phyloP scores from a whole-genome alignment of 2,888 invertebrate species.

The Nebria salina region DNA sequence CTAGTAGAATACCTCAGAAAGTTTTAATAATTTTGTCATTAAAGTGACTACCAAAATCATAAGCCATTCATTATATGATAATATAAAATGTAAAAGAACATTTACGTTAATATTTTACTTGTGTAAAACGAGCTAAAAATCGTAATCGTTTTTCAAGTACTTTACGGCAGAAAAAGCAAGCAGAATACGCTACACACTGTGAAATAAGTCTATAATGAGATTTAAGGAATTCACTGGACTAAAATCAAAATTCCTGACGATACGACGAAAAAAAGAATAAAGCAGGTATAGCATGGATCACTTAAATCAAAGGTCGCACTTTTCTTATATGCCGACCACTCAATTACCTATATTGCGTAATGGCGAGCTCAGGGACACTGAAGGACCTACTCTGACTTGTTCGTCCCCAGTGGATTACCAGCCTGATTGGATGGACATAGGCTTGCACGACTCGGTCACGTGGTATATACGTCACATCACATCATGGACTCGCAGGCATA shows the following conservation, averaged over 20 bases:
- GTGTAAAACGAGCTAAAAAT: background rate
- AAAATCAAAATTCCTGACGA: background rate
- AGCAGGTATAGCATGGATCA: background rate
- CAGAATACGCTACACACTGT: background rate
- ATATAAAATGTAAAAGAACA: background rate
- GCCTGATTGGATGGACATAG: conserved; percentile 33
- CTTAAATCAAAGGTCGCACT: conserved; percentile 21
- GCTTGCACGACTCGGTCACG: background rate
- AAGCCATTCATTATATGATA: background rate
- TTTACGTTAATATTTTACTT: background rate
- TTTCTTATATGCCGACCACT: conserved; percentile 11
- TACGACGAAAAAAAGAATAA: background rate
- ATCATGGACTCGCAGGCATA: background rate
- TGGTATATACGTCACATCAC: conserved; percentile 9
- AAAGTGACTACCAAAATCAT: background rate
- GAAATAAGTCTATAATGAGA: background rate
- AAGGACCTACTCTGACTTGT: background rate
- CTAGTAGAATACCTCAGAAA: background rate
- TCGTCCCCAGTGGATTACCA: conserved; percentile 17
- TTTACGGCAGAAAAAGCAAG: too few relatives aligned
- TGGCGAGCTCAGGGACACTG: conserved; percentile 12
- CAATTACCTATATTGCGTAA: conserved; percentile 39
- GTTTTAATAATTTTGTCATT: background rate
- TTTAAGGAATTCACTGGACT: background rate
- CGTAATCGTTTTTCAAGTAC: too few relatives aligned